Evolutionary conservation across 2,888 invertebrate genomes (phyloP).

Genomic region (Campopleginae sp.): DNA sequence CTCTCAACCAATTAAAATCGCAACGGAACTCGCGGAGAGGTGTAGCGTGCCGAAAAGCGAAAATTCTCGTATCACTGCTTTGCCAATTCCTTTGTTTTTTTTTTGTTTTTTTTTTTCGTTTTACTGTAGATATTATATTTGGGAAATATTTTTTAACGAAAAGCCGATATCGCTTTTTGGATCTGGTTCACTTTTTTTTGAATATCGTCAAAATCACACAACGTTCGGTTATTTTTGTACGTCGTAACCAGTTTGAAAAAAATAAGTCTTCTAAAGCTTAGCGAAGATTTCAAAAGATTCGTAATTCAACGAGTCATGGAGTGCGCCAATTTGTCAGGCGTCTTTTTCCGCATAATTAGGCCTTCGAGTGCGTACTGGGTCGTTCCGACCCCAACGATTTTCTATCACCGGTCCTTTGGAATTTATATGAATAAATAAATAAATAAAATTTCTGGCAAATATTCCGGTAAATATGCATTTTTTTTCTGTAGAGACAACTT

Average conservation of each 20-base stretch:
- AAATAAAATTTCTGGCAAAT: too few species aligned
- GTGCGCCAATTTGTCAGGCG: too few species aligned
- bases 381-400: too few species aligned
- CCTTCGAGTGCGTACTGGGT: too few species aligned
- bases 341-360: too few species aligned
- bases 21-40: slow-evolving; percentile 11
- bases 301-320: too few species aligned
- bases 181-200: background rate
- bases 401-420: too few species aligned
- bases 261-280: background rate
- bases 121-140: background rate
- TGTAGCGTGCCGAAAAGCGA: background rate
- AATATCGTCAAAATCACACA: background rate
- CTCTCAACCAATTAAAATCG: slow-evolving; percentile 43
- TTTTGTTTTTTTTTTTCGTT: background rate
- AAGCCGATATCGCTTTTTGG: background rate
- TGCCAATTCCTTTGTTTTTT: too few species aligned
- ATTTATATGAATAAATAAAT: too few species aligned
- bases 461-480: too few species aligned
- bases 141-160: background rate
- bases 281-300: too few species aligned
- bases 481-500: too few species aligned
- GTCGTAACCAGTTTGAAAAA: background rate
- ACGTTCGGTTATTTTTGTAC: background rate
- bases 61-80: slow-evolving; percentile 6